phyloP scores from a whole-genome alignment of 2,113 vertebrate genomes.

The Ranitomeya variabilis region DNA sequence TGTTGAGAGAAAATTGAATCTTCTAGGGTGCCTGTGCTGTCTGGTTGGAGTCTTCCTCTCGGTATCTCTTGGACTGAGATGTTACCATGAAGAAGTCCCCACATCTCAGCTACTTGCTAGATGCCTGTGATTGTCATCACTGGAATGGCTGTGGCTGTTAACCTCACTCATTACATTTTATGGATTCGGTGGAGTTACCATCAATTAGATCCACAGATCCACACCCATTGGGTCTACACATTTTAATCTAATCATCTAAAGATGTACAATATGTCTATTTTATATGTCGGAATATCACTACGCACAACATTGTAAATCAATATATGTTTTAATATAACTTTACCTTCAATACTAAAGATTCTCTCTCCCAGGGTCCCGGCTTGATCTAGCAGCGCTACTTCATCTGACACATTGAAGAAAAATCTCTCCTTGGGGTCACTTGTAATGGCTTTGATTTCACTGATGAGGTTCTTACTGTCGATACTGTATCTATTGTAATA shows the following conservation, averaged over 20 bases:
- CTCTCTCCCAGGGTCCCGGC: conserved; percentile 88
- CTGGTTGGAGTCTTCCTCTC: too few species aligned
- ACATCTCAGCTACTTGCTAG: too few species aligned
- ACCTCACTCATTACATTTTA: too few species aligned
- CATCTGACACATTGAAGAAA: conserved; percentile 93
- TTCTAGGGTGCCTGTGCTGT: too few species aligned
- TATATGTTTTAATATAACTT: conserved; percentile 3
- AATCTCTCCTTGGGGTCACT: conserved; percentile 84
- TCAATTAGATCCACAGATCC: too few species aligned
- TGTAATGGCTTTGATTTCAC: conserved; percentile 94
- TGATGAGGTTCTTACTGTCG: conserved; percentile 85
- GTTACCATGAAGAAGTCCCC: too few species aligned
- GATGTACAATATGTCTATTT: not conserved
- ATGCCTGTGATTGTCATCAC: too few species aligned
- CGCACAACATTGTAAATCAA: not conserved
- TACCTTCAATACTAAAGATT: conserved; percentile 98
- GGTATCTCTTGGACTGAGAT: too few species aligned
- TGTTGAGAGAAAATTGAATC: too few species aligned
- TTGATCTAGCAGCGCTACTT: conserved; percentile 85
- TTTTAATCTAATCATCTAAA: not conserved
- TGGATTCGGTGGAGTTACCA: too few species aligned
- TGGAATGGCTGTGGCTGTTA: too few species aligned
- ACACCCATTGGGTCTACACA: too few species aligned
- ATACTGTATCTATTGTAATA: conserved; percentile 85
- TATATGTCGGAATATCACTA: not conserved